A percentile compares a stretch with the other conserved stretches of the same genome.
phyloP scores from a whole-genome alignment of 2,113 vertebrate genomes.

The Athene noctua region DNA sequence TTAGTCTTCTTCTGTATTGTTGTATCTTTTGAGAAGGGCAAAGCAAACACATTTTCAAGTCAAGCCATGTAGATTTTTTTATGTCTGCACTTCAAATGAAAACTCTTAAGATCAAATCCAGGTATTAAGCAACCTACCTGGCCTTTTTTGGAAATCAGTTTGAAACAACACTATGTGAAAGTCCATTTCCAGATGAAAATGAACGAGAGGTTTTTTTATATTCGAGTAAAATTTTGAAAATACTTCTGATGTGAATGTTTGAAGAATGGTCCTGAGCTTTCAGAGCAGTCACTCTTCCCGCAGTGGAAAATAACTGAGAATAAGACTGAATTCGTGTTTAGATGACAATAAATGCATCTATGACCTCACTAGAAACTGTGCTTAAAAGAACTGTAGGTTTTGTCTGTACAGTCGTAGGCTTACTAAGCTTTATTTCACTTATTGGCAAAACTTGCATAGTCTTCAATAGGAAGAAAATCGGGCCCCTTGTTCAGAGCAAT shows the following conservation, averaged over 20 bases:
- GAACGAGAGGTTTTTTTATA: not conserved
- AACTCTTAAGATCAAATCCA: not conserved
- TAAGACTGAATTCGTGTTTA: not conserved
- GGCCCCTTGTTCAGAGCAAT: not conserved
- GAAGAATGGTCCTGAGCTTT: not conserved
- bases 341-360: not conserved
- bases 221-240: slow-evolving; percentile 47
- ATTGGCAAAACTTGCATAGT: not conserved
- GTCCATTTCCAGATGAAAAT: slow-evolving; percentile 17
- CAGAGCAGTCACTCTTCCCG: not conserved
- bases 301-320: slow-evolving; percentile 10
- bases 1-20: slow-evolving; percentile 31
- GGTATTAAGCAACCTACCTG: slow-evolving; percentile 32
- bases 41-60: slow-evolving; percentile 28
- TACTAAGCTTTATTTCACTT: not conserved
- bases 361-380: slow-evolving; percentile 13
- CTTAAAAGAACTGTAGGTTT: slow-evolving; percentile 2
- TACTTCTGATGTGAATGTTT: not conserved
- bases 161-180: slow-evolving; percentile 28
- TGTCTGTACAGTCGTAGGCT: not conserved
- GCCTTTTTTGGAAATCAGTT: slow-evolving; percentile 30
- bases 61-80: slow-evolving; percentile 23
- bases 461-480: not conserved
- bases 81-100: not conserved
- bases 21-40: slow-evolving; percentile 16